A percentile compares a stretch with the other conserved stretches of the same genome.
Evolutionary conservation across 2,113 vertebrate genomes (phyloP).

Genomic region (Hippocampus guttulatus): DNA sequence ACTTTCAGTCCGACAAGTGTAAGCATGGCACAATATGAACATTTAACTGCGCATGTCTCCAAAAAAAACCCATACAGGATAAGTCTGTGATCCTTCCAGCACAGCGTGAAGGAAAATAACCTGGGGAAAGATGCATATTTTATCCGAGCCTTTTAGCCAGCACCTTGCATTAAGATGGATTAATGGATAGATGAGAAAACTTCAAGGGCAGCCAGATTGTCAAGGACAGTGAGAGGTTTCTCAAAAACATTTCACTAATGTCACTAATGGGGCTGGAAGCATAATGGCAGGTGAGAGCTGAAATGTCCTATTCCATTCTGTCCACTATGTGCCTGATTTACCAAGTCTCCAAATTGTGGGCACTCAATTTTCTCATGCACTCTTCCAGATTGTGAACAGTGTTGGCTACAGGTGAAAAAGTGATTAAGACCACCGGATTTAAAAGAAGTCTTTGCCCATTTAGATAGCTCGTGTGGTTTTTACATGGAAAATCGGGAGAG

Average conservation of each 20-base stretch:
- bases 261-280: background rate
- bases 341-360: too few species aligned
- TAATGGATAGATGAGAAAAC: constrained; percentile 3
- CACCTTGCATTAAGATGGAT: background rate
- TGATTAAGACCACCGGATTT: too few species aligned
- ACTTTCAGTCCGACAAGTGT: background rate
- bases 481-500: too few species aligned
- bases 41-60: constrained; percentile 1
- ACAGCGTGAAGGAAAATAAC: background rate
- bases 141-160: background rate
- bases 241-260: background rate
- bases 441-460: too few species aligned
- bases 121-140: background rate
- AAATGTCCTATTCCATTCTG: background rate
- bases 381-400: too few species aligned
- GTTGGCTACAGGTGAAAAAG: too few species aligned
- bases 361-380: too few species aligned
- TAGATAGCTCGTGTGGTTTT: too few species aligned
- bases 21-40: background rate
- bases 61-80: background rate
- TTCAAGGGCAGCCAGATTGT: background rate
- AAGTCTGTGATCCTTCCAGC: background rate
- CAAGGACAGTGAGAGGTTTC: background rate
- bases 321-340: background rate
- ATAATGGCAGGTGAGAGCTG: too few species aligned